phyloP scores from a whole-genome alignment of 2,113 vertebrate species.

The Serinus canaria region DNA sequence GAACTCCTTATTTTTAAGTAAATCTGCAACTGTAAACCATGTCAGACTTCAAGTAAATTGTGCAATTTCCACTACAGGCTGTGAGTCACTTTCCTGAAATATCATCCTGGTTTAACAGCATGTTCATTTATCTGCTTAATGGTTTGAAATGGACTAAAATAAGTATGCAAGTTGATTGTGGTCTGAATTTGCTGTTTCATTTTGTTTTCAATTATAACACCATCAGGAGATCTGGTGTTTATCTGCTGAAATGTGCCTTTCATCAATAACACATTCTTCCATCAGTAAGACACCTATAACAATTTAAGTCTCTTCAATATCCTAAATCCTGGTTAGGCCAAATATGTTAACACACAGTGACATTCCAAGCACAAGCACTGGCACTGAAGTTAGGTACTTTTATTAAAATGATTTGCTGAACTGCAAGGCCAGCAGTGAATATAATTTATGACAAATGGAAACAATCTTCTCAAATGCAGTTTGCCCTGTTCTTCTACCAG shows the following conservation, averaged over 20 bases:
- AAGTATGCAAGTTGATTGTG: background rate
- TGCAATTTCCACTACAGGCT: background rate
- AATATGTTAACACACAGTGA: background rate
- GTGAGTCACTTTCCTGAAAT: background rate
- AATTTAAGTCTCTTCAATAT: background rate
- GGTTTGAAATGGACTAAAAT: background rate
- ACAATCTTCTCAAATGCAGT: background rate
- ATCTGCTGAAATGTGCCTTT: background rate
- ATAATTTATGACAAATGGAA: constrained; percentile 11
- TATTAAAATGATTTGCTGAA: constrained; percentile 9
- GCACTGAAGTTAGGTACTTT: background rate
- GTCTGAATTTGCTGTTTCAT: background rate
- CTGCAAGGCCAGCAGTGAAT: background rate
- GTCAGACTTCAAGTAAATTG: background rate
- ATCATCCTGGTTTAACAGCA: background rate
- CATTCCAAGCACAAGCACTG: background rate
- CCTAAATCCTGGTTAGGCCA: background rate
- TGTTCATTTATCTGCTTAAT: background rate
- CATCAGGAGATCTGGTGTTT: constrained; percentile 12
- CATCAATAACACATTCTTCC: constrained; percentile 16
- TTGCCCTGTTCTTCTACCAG: background rate
- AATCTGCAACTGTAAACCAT: background rate
- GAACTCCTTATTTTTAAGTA: background rate
- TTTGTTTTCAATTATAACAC: constrained; percentile 40
- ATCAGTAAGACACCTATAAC: constrained; percentile 2